A percentile compares a stretch with the other conserved stretches of the same genome.
Conservation (phyloP, 2,113 vertebrate species). For the Campylomormyrus tamandua region DNA sequence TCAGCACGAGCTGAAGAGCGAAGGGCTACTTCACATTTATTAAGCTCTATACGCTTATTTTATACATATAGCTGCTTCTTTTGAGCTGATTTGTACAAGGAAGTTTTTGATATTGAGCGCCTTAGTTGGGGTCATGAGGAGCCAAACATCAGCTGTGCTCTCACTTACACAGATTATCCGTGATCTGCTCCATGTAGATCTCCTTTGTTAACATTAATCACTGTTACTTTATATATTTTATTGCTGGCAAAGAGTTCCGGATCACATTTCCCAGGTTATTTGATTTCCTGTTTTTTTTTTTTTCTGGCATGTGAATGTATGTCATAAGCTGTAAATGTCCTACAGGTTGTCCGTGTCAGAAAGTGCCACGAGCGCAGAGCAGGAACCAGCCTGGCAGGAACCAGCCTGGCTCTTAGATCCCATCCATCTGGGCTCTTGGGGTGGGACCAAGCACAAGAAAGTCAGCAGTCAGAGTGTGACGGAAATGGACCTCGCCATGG, state of each 20-base stretch:
- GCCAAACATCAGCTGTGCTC: neutral
- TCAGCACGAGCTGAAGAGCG: neutral
- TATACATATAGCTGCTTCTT: too few relatives aligned
- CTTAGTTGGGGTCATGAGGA: too few relatives aligned
- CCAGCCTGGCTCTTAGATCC: constrained; percentile 23
- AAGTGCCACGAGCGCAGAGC: constrained; percentile 12
- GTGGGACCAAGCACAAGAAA: constrained; percentile 31
- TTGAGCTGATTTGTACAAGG: too few relatives aligned
- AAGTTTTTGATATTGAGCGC: too few relatives aligned
- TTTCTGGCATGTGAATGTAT: neutral
- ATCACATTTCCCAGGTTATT: neutral
- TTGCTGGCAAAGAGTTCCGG: neutral
- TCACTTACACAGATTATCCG: neutral
- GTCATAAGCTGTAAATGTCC: neutral
- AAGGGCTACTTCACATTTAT: neutral
- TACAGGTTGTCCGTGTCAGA: constrained; percentile 33
- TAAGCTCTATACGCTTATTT: neutral
- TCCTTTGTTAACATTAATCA: neutral
- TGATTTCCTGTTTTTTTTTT: neutral
- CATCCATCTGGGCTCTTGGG: constrained; percentile 23
- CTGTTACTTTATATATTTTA: neutral
- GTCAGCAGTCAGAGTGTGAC: constrained; percentile 14
- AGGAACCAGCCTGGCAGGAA: constrained; percentile 9
- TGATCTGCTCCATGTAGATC: neutral
- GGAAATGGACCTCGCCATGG: constrained; percentile 24